A percentile compares a stretch with the other conserved stretches of the same genome.
These are phyloP conservation scores for Nomada fabriciana DNA, from an alignment of 2,888 invertebrate species.

Conservation along the genomic window DNA sequence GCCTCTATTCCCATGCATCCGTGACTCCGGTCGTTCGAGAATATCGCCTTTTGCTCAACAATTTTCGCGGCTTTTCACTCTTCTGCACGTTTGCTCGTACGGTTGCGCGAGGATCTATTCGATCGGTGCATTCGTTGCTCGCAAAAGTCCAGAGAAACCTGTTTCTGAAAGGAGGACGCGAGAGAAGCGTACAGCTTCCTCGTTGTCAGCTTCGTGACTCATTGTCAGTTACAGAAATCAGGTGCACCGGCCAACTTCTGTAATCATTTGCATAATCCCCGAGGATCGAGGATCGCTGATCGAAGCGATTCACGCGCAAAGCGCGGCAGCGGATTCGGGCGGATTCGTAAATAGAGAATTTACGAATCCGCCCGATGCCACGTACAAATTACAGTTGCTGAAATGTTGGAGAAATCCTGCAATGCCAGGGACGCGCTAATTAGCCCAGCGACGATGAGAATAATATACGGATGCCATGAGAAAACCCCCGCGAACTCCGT, in stretches of 20 bases:
- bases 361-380: too few relatives aligned
- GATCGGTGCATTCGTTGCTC: slow-evolving; percentile 1
- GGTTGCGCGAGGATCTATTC: neutral
- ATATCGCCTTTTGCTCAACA: slow-evolving; percentile 2
- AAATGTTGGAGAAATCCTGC: slow-evolving; percentile 36
- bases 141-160: slow-evolving; percentile 52
- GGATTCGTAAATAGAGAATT: too few relatives aligned
- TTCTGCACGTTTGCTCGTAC: neutral
- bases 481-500: slow-evolving; percentile 62
- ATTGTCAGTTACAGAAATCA: slow-evolving; percentile 48
- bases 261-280: slow-evolving; percentile 53
- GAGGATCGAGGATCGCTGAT: neutral
- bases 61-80: neutral
- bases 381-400: neutral
- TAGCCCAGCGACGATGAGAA: slow-evolving; percentile 67
- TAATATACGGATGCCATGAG: slow-evolving; percentile 66
- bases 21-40: slow-evolving; percentile 8
- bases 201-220: slow-evolving; percentile 57
- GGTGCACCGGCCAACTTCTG: slow-evolving; percentile 19
- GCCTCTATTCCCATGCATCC: slow-evolving; percentile 48
- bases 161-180: slow-evolving; percentile 53
- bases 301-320: slow-evolving; percentile 3
- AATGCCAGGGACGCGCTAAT: slow-evolving; percentile 58
- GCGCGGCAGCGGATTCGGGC: too few relatives aligned
- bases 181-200: slow-evolving; percentile 44